Evolutionary conservation across 2,797 vertebrate species (phyloP).

Genomic region (Channa striata): DNA sequence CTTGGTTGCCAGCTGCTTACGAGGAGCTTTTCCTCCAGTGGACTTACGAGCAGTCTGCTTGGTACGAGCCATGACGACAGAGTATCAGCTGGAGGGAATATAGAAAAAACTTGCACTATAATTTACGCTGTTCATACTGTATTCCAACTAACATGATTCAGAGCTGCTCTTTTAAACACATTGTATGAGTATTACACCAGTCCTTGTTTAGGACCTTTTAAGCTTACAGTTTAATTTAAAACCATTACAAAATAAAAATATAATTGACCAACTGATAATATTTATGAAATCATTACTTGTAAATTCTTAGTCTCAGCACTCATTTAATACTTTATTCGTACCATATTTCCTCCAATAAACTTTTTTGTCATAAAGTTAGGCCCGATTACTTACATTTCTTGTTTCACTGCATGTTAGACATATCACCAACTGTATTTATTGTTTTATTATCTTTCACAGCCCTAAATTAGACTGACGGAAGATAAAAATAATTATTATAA

Average conservation of each 20-base stretch:
- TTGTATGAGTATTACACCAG: too few species aligned
- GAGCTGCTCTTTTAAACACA: neutral
- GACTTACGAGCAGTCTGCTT: conserved; percentile 92
- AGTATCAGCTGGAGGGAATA: conserved; percentile 63
- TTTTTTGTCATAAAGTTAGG: neutral
- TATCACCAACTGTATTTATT: neutral
- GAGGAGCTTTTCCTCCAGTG: conserved; percentile 90
- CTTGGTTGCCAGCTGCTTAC: conserved; percentile 91
- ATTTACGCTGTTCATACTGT: neutral
- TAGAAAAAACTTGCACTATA: neutral
- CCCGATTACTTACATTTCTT: neutral
- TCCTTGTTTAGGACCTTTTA: too few species aligned
- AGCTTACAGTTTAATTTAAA: too few species aligned
- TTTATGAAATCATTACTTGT: too few species aligned
- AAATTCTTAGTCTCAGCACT: neutral
- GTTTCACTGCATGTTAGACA: neutral
- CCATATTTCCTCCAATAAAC: neutral
- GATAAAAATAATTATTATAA: too few species aligned
- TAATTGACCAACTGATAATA: too few species aligned
- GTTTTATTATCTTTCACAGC: too few species aligned
- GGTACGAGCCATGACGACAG: conserved; percentile 86
- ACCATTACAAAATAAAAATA: too few species aligned
- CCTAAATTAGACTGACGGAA: too few species aligned
- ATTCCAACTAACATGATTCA: neutral
- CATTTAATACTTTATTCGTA: neutral